Evolutionary conservation across 2,797 vertebrate species (phyloP), one percentile per base, ranked within the genome.

Genomic region (Centropyge bicolor): DNA sequence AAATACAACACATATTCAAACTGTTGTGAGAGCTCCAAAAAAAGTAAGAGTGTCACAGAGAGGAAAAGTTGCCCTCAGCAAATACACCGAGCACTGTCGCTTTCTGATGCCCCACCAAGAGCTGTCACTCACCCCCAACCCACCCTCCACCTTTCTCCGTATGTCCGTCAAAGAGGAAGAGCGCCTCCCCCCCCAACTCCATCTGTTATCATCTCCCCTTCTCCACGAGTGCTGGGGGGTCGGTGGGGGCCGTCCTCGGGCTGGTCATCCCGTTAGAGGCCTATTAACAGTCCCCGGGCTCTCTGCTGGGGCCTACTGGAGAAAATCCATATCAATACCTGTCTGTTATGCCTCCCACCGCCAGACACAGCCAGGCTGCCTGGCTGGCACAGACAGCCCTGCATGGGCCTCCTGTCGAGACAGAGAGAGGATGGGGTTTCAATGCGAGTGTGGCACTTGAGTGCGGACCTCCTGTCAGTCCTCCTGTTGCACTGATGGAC

Each of bases 311-410:
- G 88, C 81, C 90, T 88, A 86, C 91, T 91, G 91, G 86, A 87
- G 83, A 85, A 92, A 89, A 90, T 94, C 91, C 93, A 93, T 95
- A 89, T 94, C 91, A 95, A 96, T 94, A 93, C 91, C 94, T 93
- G 90, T 83, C 88, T 88, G 84, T 86, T 90, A 83, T 79, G 89
- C 86, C 84, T 84, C 86, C 88, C 81, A 80, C 82, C n/a, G 83
- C 70, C 63, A 14, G 65, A 91, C 89, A 91, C 90, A 91, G 90
- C 80, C 78, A 64, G 83, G 87, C 89, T 74, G 88, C 89, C 91
- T 86, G 89, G 82, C 83, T 71, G 88, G 80, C 86, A 86, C 86
- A 89, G 88, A 75, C 88, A 73, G 86, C 82, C 9, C 85, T 65
- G 86, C 87, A 86, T 88, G 89, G 83, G 86, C 89, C 91, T 89